Conservation (phyloP, 2,797 vertebrate genomes). For the Sylvilagus floridanus region DNA sequence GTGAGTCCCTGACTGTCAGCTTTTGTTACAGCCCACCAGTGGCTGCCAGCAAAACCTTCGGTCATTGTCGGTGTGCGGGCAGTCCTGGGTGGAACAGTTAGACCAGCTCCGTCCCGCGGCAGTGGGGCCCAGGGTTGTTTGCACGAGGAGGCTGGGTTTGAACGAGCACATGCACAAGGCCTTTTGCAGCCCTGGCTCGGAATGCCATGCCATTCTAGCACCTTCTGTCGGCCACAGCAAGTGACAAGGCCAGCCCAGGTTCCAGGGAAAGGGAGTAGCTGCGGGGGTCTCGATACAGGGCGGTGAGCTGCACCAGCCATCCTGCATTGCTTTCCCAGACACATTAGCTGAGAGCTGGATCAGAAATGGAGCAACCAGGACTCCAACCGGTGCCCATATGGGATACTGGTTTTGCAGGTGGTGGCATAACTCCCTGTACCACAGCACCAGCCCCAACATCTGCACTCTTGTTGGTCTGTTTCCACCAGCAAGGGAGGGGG, state of each 20-base stretch:
- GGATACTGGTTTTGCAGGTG: too few species aligned
- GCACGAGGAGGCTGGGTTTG: neutral
- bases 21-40: neutral
- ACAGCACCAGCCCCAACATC: too few species aligned
- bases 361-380: too few species aligned
- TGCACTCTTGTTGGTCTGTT: neutral
- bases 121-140: neutral
- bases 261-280: neutral
- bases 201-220: neutral
- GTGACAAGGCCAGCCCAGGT: neutral
- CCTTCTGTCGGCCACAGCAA: neutral
- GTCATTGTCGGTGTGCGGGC: neutral
- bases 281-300: neutral
- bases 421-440: too few species aligned
- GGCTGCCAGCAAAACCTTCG: neutral
- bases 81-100: neutral
- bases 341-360: too few species aligned
- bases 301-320: too few species aligned
- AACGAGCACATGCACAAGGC: neutral
- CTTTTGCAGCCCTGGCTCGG: neutral
- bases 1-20: neutral
- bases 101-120: neutral
- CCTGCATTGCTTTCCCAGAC: too few species aligned
- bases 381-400: too few species aligned
- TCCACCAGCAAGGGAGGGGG: neutral